Base-by-base conservation (phyloP, 2,113 vertebrate genomes). In the Balaeniceps rex region DNA sequence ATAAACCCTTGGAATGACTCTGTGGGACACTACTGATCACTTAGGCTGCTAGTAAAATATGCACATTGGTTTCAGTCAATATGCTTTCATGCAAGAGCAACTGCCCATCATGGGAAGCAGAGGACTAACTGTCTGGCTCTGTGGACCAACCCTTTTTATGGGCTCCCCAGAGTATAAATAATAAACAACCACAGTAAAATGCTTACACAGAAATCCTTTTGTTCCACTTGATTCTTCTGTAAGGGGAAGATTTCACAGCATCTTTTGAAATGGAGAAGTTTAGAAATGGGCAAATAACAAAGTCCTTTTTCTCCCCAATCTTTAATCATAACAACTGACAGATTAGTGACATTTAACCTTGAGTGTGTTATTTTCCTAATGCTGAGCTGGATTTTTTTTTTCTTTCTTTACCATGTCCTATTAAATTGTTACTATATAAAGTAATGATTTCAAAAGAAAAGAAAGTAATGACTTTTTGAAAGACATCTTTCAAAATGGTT, bases 351-450 rank as follows among this genome's bases (percentile, higher is more conserved):
- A 74, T 92, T 94, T 88, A 92, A 84, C 81, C 88, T 94, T 88
- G 49, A 96, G 7, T 19, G 22, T 87, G 68, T 90, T 93, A 74
- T 74, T 96, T 95, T 93, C 91, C 75, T 78, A 85, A 95, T 80
- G 83, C 63, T 93, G 69, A 94, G 29, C 10, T 93, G 55, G 12
- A 8, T 4, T 44, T 58, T 90, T 76, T 55, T 72, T 70, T 72
- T 29, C 49, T 79, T 88, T 72, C 55, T 93, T 84, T 94, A 78
- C 51, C 21, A 63, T 74, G 40, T 85, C 60, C 92, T 77, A 51
- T 95, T 91, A 96, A 95, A 90, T 18, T 96, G 61, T 61, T 96
- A 46, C 78, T 83, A 80, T 80, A 90, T 61, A 87, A 95, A 95
- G 29, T 52, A 87, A 86, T 83, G 33, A 93, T 89, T 96, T 92